phyloP scores from a whole-genome alignment of 2,888 invertebrate species.

The Brassicogethes aeneus region DNA sequence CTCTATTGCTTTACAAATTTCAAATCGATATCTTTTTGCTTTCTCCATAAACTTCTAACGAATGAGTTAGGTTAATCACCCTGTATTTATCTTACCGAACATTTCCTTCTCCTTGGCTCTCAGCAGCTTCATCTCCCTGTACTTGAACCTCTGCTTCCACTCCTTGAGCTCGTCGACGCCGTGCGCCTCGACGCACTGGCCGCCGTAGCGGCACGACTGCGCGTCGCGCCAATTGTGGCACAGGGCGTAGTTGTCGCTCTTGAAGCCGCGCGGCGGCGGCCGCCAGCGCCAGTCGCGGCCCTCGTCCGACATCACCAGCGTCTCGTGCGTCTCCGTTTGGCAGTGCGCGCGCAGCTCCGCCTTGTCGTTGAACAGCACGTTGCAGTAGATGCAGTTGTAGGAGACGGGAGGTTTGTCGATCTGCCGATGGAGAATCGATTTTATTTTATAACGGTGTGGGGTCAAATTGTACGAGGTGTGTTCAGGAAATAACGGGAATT shows the following conservation, averaged over 20 bases:
- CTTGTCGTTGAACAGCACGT: slow-evolving; percentile 46
- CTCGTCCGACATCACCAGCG: slow-evolving; percentile 59
- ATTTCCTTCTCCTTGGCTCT: slow-evolving; percentile 58
- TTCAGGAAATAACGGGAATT: too few species aligned
- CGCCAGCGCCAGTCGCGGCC: slow-evolving; percentile 60
- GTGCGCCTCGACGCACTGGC: slow-evolving; percentile 67
- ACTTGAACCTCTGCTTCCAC: slow-evolving; percentile 65
- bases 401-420: slow-evolving; percentile 16
- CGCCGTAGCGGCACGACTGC: slow-evolving; percentile 56
- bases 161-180: slow-evolving; percentile 60
- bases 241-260: slow-evolving; percentile 53
- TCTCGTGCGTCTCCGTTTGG: slow-evolving; percentile 49
- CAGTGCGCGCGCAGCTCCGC: slow-evolving; percentile 50
- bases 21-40: too few species aligned
- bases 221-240: slow-evolving; percentile 52
- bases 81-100: slow-evolving; percentile 43
- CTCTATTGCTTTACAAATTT: too few species aligned
- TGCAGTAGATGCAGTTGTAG: slow-evolving; percentile 48
- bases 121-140: slow-evolving; percentile 53
- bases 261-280: slow-evolving; percentile 59
- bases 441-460: too few species aligned
- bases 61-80: too few species aligned
- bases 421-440: slow-evolving; percentile 14
- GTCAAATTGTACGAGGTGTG: too few species aligned
- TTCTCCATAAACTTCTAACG: too few species aligned